Base-by-base conservation (phyloP, 2,113 vertebrate species). In the Geococcyx californianus region DNA sequence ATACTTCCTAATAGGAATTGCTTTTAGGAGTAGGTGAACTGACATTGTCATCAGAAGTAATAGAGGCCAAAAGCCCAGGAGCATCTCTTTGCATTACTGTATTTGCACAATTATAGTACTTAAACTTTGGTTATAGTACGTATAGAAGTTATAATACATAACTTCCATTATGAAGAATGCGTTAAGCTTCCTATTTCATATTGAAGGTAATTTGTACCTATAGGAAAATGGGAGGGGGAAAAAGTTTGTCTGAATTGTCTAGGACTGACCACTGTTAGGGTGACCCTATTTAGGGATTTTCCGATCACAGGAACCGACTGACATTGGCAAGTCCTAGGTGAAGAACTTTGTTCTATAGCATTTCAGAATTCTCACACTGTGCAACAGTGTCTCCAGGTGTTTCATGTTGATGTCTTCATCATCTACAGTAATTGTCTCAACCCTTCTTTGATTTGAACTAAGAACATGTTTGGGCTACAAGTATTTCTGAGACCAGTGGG, bases 241-340 rank as follows among this genome's bases (percentile, higher is more conserved):
- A 47, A 38, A 4, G 7, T 13, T 33, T n/a, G 10, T 55, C 13
- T 74, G 62, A 59, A 21, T 45, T 64, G 14, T 54, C 21, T 45
- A 29, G 47, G 68, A 81, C 63, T 2, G 6, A 19, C 3, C 5
- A 9, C 24, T 19, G 6, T 33, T 64, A 60, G 9, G 8, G 19
- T 47, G 29, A 74, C 15, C 16, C 28, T 40, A 23, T 40, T 60
- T 26, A 63, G 29, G 73, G 36, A 20, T 51, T 51, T 81, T 29
- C 31, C 78, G 34, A 38, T n/a, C 52, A 16, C 0, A 0, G 10
- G 49, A 68, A 16, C 28, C 11, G 13, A n/a, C 0, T 56, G 44
- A 19, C 34, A 16, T 7, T 34, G 60, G 13, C 23, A 63, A 28
- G 9, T 52, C 36, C 42, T 77, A 29, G 23, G 38, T 51, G 23